Evolutionary conservation across 2,797 vertebrate species (phyloP).

Genomic region (Tolypeutes matacus): DNA sequence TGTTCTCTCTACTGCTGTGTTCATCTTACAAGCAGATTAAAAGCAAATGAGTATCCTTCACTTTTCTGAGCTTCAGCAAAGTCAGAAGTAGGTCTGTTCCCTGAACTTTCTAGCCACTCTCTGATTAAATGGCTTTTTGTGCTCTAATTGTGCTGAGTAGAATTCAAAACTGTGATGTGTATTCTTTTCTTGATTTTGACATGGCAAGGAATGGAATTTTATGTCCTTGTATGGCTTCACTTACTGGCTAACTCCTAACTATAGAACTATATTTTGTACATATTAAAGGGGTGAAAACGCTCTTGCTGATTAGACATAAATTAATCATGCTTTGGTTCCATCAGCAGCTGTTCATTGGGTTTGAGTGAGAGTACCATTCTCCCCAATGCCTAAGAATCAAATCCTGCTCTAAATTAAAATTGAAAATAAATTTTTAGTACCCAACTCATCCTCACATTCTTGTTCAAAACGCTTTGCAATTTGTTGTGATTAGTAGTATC

Average conservation of each 20-base stretch:
- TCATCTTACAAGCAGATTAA: background rate
- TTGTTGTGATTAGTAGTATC: conserved; percentile 7
- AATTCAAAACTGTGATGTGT: background rate
- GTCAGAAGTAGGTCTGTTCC: conserved; percentile 28
- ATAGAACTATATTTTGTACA: background rate
- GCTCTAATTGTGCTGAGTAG: background rate
- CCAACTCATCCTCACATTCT: background rate
- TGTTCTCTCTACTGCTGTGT: background rate
- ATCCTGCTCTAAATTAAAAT: conserved; percentile 38
- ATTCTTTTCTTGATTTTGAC: conserved; percentile 42
- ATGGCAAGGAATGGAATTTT: conserved; percentile 27
- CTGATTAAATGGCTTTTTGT: background rate
- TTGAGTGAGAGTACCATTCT: background rate
- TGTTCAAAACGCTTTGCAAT: conserved; percentile 33
- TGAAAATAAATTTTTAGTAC: conserved; percentile 15
- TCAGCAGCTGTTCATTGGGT: background rate
- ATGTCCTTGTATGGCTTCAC: background rate
- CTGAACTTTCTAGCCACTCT: background rate
- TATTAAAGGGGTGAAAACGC: conserved; percentile 27
- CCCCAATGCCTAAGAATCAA: conserved; percentile 14
- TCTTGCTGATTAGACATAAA: background rate
- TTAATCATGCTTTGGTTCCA: background rate
- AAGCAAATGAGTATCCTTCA: conserved; percentile 24
- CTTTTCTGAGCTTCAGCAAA: background rate
- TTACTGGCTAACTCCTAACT: background rate